Percentiles rank a stretch among this genome's conserved stretches.
Conservation (phyloP, 2,888 invertebrate species). For the Zootermopsis nevadensis region DNA sequence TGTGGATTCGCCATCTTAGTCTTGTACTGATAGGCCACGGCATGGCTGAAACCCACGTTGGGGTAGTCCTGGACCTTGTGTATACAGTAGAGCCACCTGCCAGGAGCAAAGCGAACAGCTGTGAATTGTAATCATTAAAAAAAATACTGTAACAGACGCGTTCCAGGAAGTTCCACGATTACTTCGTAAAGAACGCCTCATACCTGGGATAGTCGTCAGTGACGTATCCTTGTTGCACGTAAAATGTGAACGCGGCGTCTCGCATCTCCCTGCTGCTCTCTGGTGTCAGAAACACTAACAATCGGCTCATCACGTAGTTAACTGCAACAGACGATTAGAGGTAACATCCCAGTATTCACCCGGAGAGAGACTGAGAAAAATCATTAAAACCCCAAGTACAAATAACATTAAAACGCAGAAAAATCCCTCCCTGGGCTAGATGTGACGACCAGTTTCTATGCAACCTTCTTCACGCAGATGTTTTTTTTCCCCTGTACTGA, state of each 20-base stretch:
- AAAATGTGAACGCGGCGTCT: constrained; percentile 58
- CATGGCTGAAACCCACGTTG: constrained; percentile 59
- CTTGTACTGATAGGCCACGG: constrained; percentile 60
- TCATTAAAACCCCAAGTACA: too few relatives aligned
- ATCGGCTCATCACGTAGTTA: constrained; percentile 60
- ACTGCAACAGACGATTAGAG: not conserved
- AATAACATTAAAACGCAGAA: too few relatives aligned
- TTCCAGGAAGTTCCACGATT: too few relatives aligned
- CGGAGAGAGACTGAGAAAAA: too few relatives aligned
- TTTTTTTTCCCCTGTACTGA: not conserved
- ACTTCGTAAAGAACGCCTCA: not conserved
- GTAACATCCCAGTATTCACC: too few relatives aligned
- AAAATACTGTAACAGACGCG: not conserved
- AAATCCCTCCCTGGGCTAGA: too few relatives aligned
- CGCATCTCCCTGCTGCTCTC: constrained; percentile 60
- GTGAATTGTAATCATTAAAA: not conserved
- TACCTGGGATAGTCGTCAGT: constrained; percentile 49
- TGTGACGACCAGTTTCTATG: too few relatives aligned
- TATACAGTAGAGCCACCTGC: constrained; percentile 61
- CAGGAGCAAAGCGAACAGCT: constrained; percentile 48
- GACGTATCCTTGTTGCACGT: constrained; percentile 55
- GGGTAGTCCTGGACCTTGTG: constrained; percentile 60
- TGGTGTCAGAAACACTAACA: constrained; percentile 60
- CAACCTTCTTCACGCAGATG: too few relatives aligned
- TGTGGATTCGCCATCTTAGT: constrained; percentile 59